Conservation (phyloP, 2,888 invertebrate genomes). For the Pyrrhosoma nymphula region DNA sequence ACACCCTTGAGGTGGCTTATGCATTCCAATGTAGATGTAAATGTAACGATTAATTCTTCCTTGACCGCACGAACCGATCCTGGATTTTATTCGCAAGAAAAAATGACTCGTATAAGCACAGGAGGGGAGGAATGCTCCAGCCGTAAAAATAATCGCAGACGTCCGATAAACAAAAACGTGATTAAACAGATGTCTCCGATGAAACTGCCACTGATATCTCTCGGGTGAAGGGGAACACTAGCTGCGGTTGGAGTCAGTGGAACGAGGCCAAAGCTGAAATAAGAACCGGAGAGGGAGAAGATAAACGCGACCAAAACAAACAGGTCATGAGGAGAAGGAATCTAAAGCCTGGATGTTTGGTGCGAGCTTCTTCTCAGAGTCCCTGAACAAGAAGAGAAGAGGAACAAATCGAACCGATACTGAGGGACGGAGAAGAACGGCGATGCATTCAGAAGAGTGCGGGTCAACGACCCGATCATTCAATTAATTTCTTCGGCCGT, state of each 20-base stretch:
- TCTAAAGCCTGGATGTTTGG: background rate
- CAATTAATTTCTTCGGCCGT: background rate
- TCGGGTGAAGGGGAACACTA: background rate
- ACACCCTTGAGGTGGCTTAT: too few relatives aligned
- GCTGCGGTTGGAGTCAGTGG: background rate
- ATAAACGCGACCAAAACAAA: background rate
- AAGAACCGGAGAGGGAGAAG: background rate
- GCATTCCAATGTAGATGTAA: too few relatives aligned
- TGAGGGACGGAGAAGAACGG: background rate
- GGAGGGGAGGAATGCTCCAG: too few relatives aligned
- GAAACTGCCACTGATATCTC: background rate
- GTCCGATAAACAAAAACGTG: background rate
- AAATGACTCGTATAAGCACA: too few relatives aligned
- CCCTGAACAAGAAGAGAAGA: background rate
- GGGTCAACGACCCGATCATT: constrained; percentile 8
- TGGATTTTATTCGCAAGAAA: too few relatives aligned
- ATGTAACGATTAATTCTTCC: too few relatives aligned
- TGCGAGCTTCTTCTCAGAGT: background rate
- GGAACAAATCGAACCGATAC: constrained; percentile 12
- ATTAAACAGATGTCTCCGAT: background rate
- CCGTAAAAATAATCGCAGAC: too few relatives aligned
- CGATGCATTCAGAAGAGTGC: background rate
- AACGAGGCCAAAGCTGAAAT: background rate
- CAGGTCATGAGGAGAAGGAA: background rate
- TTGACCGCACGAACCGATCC: too few relatives aligned